Percentiles rank a stretch among this genome's conserved stretches.
phyloP scores from a whole-genome alignment of 2,888 invertebrate genomes.

The Pocota personata region DNA sequence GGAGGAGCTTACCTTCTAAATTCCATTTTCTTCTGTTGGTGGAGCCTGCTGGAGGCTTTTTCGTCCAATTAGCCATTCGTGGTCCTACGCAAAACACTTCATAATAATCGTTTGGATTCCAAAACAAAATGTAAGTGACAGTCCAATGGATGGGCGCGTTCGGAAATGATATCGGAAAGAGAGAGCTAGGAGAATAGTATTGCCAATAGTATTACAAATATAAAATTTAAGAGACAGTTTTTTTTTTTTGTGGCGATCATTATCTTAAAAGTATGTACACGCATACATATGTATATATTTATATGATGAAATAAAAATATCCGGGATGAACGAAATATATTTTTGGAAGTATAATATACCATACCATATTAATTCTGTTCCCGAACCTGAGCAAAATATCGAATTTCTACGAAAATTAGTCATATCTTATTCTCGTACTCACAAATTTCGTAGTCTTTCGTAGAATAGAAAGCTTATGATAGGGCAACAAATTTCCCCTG shows the following conservation, averaged over 20 bases:
- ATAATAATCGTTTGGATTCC: constrained; percentile 48
- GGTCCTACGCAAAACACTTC: constrained; percentile 45
- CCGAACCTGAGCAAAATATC: too few relatives aligned
- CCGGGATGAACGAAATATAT: too few relatives aligned
- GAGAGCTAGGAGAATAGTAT: background rate
- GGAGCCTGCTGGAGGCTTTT: constrained; percentile 79
- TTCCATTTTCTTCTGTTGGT: constrained; percentile 81
- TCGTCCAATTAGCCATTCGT: constrained; percentile 82
- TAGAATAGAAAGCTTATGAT: too few relatives aligned
- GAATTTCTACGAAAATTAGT: too few relatives aligned
- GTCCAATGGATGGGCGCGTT: background rate
- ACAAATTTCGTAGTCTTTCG: too few relatives aligned
- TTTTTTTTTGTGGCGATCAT: background rate
- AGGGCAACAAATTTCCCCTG: too few relatives aligned
- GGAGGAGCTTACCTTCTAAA: constrained; percentile 79
- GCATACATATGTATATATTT: too few relatives aligned
- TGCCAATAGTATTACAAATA: constrained; percentile 20
- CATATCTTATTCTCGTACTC: too few relatives aligned
- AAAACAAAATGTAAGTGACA: constrained; percentile 58
- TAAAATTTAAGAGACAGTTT: background rate
- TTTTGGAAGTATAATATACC: too few relatives aligned
- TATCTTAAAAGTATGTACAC: too few relatives aligned
- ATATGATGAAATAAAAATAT: too few relatives aligned
- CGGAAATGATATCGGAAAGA: background rate
- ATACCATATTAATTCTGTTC: too few relatives aligned